Conservation (phyloP, 2,113 vertebrate genomes). For the Oncorhynchus kisutch region DNA sequence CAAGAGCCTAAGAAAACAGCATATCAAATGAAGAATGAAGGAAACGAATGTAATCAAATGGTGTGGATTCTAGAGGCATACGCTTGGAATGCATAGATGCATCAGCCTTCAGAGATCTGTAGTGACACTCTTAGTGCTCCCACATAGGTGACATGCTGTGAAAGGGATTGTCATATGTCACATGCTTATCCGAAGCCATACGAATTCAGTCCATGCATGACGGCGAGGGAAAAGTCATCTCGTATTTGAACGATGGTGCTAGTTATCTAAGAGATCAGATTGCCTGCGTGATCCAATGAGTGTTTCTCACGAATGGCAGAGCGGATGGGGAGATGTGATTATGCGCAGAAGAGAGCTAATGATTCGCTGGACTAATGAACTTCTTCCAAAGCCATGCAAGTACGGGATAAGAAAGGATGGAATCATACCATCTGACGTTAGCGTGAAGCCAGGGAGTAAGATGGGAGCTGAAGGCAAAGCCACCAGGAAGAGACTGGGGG, state of each 20-base stretch:
- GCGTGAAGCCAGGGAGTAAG: slow-evolving; percentile 28
- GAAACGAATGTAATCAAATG: background rate
- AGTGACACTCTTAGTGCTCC: slow-evolving; percentile 18
- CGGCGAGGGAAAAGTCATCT: slow-evolving; percentile 1
- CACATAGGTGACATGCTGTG: slow-evolving; percentile 20
- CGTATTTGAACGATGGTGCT: slow-evolving; percentile 60
- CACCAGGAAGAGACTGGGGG: slow-evolving; percentile 2
- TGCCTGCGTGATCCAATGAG: background rate
- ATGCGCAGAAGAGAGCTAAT: slow-evolving; percentile 25
- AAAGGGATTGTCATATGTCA: slow-evolving; percentile 58
- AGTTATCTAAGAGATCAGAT: slow-evolving; percentile 55
- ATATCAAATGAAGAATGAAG: background rate
- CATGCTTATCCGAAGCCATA: slow-evolving; percentile 40
- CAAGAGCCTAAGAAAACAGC: too few relatives aligned
- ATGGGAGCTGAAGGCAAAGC: background rate
- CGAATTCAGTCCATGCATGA: slow-evolving; percentile 38
- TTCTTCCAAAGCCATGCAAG: slow-evolving; percentile 28
- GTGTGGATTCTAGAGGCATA: slow-evolving; percentile 2
- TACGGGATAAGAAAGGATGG: slow-evolving; percentile 23
- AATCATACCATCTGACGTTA: slow-evolving; percentile 35
- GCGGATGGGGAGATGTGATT: slow-evolving; percentile 32
- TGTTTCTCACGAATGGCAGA: slow-evolving; percentile 21
- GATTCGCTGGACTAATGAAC: slow-evolving; percentile 43
- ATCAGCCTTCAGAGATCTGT: slow-evolving; percentile 10
- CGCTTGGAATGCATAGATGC: slow-evolving; percentile 8